These are phyloP conservation scores for Onychomys torridus DNA, from an alignment of 2,797 vertebrate species.

Conservation along the genomic window DNA sequence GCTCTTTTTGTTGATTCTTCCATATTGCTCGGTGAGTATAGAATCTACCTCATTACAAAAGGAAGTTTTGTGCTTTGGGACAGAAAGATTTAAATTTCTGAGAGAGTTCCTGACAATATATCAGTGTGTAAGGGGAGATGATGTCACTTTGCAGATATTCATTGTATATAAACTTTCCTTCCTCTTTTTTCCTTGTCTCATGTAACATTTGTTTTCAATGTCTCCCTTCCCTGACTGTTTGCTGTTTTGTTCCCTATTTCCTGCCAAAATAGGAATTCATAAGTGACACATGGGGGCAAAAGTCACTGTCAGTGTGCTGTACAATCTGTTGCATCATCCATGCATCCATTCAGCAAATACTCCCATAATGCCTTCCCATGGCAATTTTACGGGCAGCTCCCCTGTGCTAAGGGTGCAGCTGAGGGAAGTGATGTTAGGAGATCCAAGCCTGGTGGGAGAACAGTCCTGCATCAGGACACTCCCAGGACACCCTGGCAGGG, in stretches of 20 bases:
- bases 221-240: neutral
- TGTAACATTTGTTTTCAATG: neutral
- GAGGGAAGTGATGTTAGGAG: neutral
- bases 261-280: neutral
- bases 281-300: neutral
- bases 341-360: neutral
- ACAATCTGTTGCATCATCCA: neutral
- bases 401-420: neutral
- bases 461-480: neutral
- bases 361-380: too few species aligned
- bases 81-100: neutral
- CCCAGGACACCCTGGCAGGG: slow-evolving; percentile 67
- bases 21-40: neutral
- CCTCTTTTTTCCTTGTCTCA: neutral
- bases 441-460: neutral
- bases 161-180: neutral
- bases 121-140: neutral
- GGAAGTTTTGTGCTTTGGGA: neutral
- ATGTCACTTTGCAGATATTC: neutral
- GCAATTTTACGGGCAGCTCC: neutral
- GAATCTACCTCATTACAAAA: neutral
- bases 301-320: neutral
- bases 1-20: neutral
- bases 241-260: neutral
- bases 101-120: neutral